phyloP scores from a whole-genome alignment of 2,888 invertebrate species.

The Pyrgus malvae region DNA sequence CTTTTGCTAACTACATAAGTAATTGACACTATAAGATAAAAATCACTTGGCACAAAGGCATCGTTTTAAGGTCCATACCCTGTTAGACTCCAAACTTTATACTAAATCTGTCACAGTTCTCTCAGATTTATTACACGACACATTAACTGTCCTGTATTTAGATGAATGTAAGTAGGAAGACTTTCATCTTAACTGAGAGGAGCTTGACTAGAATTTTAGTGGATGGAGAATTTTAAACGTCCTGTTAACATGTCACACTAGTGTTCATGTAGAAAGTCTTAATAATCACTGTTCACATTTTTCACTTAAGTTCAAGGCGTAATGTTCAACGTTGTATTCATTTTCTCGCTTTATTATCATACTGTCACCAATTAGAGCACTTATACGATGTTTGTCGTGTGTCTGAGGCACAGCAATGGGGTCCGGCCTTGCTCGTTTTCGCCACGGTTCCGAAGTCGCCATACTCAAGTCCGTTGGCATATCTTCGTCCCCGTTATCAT shows the following conservation, averaged over 20 bases:
- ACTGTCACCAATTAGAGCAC: conserved; percentile 75
- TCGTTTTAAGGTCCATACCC: conserved; percentile 75
- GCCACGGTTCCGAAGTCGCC: conserved; percentile 75
- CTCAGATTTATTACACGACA: conserved; percentile 54
- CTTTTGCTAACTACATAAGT: conserved; percentile 67
- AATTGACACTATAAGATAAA: conserved; percentile 78
- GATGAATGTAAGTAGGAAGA: conserved; percentile 55
- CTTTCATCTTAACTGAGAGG: conserved; percentile 68
- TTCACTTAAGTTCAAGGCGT: conserved; percentile 77
- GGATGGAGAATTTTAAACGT: conserved; percentile 60
- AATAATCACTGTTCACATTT: conserved; percentile 78
- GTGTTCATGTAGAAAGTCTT: conserved; percentile 13
- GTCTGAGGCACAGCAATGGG: conserved; percentile 46
- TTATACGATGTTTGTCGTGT: conserved; percentile 77
- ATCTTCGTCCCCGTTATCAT: conserved; percentile 82
- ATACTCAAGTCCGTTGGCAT: conserved; percentile 88
- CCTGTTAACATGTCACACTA: conserved; percentile 34
- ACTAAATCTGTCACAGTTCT: conserved; percentile 72
- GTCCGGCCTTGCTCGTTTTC: conserved; percentile 68
- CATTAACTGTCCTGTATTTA: conserved; percentile 40
- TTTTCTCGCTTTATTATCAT: conserved; percentile 73
- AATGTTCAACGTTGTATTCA: conserved; percentile 69
- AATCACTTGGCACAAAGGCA: conserved; percentile 82
- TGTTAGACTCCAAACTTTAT: conserved; percentile 68
- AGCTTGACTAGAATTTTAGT: conserved; percentile 72